phyloP scores from a whole-genome alignment of 2,888 invertebrate genomes.

The Coelopa pilipes region DNA sequence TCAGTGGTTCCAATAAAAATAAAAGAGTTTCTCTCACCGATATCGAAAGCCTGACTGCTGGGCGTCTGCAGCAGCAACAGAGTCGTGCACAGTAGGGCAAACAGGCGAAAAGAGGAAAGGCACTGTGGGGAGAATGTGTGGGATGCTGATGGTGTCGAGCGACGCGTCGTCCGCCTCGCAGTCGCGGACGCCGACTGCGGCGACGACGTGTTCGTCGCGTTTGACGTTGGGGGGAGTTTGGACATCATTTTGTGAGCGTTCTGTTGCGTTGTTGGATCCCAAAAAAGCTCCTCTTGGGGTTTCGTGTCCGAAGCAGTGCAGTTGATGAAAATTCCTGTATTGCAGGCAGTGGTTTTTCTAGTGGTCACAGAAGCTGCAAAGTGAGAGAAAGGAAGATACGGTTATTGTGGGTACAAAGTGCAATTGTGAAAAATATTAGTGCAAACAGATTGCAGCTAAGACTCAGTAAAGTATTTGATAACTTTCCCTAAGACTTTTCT shows the following conservation, averaged over 20 bases:
- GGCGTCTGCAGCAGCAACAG: slow-evolving; percentile 52
- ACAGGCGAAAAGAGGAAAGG: slow-evolving; percentile 56
- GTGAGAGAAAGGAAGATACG: too few species aligned
- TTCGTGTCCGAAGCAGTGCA: slow-evolving; percentile 41
- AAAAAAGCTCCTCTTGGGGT: not conserved
- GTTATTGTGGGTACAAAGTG: too few species aligned
- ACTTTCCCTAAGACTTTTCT: too few species aligned
- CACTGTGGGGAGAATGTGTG: slow-evolving; percentile 62
- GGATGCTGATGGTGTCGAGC: slow-evolving; percentile 12
- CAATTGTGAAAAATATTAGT: too few species aligned
- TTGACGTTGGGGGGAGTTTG: not conserved
- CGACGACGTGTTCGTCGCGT: not conserved
- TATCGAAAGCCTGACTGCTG: slow-evolving; percentile 57
- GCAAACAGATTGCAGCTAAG: too few species aligned
- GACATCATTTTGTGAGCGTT: slow-evolving; percentile 15
- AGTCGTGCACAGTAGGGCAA: slow-evolving; percentile 56
- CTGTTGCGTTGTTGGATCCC: not conserved
- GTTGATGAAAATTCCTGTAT: not conserved
- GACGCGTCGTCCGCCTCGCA: not conserved
- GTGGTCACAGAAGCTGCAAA: too few species aligned
- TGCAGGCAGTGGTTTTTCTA: too few species aligned
- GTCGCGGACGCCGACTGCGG: too few species aligned
- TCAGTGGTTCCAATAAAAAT: not conserved
- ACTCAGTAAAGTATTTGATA: too few species aligned
- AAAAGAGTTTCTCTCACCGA: slow-evolving; percentile 54